Base-by-base conservation (phyloP, 1,140 invertebrate genomes). In the Calephelis nemesis region DNA sequence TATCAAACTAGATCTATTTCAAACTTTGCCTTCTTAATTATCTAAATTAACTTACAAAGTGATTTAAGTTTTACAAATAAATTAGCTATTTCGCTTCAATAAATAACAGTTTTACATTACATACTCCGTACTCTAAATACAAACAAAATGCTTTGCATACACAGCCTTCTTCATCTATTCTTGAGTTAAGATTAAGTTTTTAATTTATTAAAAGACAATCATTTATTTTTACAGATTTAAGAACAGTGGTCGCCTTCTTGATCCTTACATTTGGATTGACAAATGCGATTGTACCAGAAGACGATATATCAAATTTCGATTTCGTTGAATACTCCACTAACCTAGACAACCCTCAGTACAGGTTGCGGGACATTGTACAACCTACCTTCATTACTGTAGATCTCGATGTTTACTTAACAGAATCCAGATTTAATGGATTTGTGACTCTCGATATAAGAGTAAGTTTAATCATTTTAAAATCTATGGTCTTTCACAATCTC, bases 321-420 rank as follows among this genome's bases (percentile, higher is more conserved):
- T 73, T 80, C 62, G 45, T 79, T 1, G 76, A 76, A 5, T 79
- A 75, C 19, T 69, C 63, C 3, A 86, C 84, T 7, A 90, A 89
- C 62, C 12, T 89, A 40, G 86, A 81, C 48, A 74, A 84, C 9
- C 82, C 85, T 10, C 73, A 76, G 30, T 91, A 88, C 70, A 76
- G 88, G 39, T 68, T 91, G 0, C 54, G 67, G 11, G 77, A 88
- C 52, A 81, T 63, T 39, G 82, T 91, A 4, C 77, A 84, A 40
- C 88, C 88, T 9, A 71, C 65, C 9, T 65, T 75, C 40, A 66
- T 87, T 2, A 70, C 70, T 6, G 81, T 91, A 0, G 81, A 90
- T 42, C 72, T 91, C 7, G 86, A 91, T 67, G 86, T 89, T 0
- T 82, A 84, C 65, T 64, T 91, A 9, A 67, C 68, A 30, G 79